Evolutionary conservation across 2,888 invertebrate genomes (phyloP).

Genomic region (Parascotia fuliginaria): DNA sequence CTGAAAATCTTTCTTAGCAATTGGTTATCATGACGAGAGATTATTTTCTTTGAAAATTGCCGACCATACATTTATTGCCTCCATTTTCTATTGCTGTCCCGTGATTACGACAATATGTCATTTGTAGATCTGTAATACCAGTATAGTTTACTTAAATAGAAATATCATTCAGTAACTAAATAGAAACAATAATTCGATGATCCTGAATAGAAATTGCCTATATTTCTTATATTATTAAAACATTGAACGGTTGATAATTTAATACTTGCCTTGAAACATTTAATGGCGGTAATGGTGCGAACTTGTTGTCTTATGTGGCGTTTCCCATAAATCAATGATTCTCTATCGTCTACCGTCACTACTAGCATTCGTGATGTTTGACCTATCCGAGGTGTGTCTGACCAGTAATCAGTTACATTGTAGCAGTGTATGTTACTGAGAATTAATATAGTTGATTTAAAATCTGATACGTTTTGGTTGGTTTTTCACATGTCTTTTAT

Average conservation of each 20-base stretch:
- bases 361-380: conserved; percentile 26
- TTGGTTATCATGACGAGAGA: too few relatives aligned
- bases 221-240: too few relatives aligned
- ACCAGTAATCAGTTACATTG: background rate
- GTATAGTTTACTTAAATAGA: too few relatives aligned
- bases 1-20: too few relatives aligned
- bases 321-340: background rate
- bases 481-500: too few relatives aligned
- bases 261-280: conserved; percentile 40
- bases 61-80: too few relatives aligned
- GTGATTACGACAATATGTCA: too few relatives aligned
- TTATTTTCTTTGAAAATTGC: too few relatives aligned
- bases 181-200: conserved; percentile 23
- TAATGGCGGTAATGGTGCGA: conserved; percentile 25
- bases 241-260: conserved; percentile 58
- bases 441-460: background rate
- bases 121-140: too few relatives aligned
- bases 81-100: too few relatives aligned
- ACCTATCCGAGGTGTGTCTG: conserved; percentile 11
- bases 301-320: conserved; percentile 6
- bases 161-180: too few relatives aligned
- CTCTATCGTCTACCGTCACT: background rate
- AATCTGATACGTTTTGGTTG: background rate
- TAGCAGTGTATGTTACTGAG: background rate
- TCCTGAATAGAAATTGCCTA: conserved; percentile 53